phyloP scores from a whole-genome alignment of 2,797 vertebrate genomes.

The Gobio occitaniae region DNA sequence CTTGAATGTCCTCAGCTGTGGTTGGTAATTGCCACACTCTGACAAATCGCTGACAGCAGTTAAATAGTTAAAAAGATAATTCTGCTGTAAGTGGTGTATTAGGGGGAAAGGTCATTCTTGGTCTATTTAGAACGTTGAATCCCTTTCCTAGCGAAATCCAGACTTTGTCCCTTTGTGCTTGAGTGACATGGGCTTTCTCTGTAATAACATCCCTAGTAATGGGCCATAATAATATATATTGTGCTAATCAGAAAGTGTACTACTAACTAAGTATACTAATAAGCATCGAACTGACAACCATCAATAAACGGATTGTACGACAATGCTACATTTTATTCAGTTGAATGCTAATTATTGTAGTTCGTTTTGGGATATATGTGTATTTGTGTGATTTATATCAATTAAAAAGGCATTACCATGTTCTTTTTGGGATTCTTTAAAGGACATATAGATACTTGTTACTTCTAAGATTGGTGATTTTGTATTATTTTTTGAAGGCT shows the following conservation, averaged over 20 bases:
- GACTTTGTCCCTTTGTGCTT: slow-evolving; percentile 70
- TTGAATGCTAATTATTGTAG: slow-evolving; percentile 80
- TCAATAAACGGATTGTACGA: slow-evolving; percentile 58
- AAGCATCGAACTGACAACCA: slow-evolving; percentile 72
- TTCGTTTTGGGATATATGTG: slow-evolving; percentile 65
- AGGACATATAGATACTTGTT: slow-evolving; percentile 49
- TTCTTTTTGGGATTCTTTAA: slow-evolving; percentile 50
- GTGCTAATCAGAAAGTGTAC: slow-evolving; percentile 77
- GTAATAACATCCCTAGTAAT: slow-evolving; percentile 85
- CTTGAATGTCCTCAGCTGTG: slow-evolving; percentile 76
- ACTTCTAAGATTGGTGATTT: not conserved
- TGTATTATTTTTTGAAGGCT: not conserved
- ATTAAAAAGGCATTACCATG: slow-evolving; percentile 46
- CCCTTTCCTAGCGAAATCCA: slow-evolving; percentile 67
- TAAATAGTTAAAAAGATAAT: slow-evolving; percentile 87
- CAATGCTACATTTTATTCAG: slow-evolving; percentile 68
- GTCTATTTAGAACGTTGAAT: slow-evolving; percentile 77
- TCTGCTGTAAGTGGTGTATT: slow-evolving; percentile 80
- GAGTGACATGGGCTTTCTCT: slow-evolving; percentile 83
- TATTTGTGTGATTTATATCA: slow-evolving; percentile 57
- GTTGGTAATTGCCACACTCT: slow-evolving; percentile 80
- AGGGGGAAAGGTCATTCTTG: slow-evolving; percentile 62
- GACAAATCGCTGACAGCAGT: slow-evolving; percentile 83
- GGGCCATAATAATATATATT: slow-evolving; percentile 78
- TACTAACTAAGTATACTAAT: slow-evolving; percentile 70